Percentiles rank a stretch among this genome's conserved stretches.
Conservation (phyloP, 2,888 invertebrate species). For the Arenicola marina region DNA sequence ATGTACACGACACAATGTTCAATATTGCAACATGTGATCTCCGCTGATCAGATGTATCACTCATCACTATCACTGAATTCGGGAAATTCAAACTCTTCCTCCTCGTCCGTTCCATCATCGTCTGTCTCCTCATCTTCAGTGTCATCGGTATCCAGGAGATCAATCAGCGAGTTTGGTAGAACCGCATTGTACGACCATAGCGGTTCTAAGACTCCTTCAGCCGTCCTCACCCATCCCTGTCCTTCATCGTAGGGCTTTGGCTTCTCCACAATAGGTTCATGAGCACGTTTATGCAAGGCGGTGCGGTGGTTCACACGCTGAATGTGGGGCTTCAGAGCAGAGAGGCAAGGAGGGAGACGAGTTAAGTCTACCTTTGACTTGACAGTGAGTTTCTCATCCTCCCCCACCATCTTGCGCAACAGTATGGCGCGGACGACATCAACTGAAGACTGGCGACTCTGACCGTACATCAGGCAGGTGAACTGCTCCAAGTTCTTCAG, state of each 20-base stretch:
- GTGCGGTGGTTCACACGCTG: constrained; percentile 14
- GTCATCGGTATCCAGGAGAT: constrained; percentile 7
- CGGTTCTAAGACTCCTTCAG: constrained; percentile 7
- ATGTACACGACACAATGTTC: too few relatives aligned
- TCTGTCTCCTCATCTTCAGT: constrained; percentile 2
- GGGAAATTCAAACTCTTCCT: constrained; percentile 5
- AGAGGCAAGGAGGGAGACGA: constrained; percentile 16
- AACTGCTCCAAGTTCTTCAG: constrained; percentile 3
- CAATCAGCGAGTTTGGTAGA: constrained; percentile 10
- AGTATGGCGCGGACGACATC: constrained; percentile 8
- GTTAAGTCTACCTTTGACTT: constrained; percentile 26
- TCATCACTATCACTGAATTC: background rate
- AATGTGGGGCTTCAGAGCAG: constrained; percentile 8
- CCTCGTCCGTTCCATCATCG: background rate
- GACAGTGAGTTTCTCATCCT: constrained; percentile 23
- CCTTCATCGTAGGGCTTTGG: constrained; percentile 6
- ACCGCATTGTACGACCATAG: constrained; percentile 1
- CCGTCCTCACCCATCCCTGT: constrained; percentile 7
- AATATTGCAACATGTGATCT: too few relatives aligned
- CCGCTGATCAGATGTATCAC: too few relatives aligned
- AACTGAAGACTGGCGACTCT: background rate
- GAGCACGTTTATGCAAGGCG: constrained; percentile 7
- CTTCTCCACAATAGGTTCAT: constrained; percentile 2
- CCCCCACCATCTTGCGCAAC: constrained; percentile 23
- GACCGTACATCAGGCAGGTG: constrained; percentile 19